Conservation (phyloP, 2,113 vertebrate genomes). For the Petroica traversi region DNA sequence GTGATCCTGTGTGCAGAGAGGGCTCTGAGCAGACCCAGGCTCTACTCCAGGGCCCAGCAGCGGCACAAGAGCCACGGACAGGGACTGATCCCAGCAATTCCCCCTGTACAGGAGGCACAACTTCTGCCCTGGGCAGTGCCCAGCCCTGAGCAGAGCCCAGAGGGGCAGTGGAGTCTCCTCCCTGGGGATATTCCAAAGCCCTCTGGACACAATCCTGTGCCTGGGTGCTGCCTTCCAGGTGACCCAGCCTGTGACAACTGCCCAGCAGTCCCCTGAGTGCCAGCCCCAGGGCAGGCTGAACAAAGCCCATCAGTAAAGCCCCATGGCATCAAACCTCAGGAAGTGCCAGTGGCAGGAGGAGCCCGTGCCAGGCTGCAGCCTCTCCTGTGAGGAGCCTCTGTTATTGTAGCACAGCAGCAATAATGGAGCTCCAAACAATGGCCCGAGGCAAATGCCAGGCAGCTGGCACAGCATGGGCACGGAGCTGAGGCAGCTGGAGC, state of each 20-base stretch:
- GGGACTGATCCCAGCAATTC: not conserved
- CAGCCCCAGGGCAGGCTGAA: not conserved
- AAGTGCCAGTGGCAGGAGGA: not conserved
- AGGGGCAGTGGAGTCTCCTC: not conserved
- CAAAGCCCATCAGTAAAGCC: not conserved
- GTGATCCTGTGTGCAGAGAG: not conserved
- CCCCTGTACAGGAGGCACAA: not conserved
- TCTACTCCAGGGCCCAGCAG: not conserved
- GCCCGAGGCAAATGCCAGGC: not conserved
- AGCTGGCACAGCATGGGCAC: not conserved
- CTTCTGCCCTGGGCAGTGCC: not conserved
- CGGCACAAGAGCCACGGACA: rapidly evolving
- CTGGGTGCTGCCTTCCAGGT: not conserved
- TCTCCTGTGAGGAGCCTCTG: not conserved
- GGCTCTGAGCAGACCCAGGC: not conserved
- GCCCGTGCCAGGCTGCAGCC: not conserved
- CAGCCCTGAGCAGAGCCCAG: not conserved
- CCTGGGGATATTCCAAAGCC: not conserved
- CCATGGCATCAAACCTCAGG: not conserved
- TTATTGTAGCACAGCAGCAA: not conserved
- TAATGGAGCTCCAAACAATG: not conserved
- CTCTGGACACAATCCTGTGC: not conserved
- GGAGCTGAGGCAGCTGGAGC: conserved; percentile 3
- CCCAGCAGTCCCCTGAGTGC: not conserved
- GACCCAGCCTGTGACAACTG: not conserved